Conservation (phyloP, 2,113 vertebrate species). For the Onychostoma macrolepis region DNA sequence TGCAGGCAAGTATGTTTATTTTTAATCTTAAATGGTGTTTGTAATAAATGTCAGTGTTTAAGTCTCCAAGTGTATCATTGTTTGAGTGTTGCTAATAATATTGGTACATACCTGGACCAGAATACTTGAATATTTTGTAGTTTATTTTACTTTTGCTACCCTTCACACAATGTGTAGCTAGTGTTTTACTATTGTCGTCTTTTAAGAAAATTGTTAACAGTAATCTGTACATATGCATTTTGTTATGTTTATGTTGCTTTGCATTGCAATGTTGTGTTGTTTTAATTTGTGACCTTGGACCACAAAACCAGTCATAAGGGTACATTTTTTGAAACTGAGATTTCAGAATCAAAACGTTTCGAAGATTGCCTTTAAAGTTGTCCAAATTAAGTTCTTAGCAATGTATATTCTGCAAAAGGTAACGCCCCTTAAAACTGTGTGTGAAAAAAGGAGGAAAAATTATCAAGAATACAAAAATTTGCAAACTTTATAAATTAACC, state of each 20-base stretch:
- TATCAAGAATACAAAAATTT: too few species aligned
- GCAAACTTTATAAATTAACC: too few species aligned
- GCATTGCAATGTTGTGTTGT: too few species aligned
- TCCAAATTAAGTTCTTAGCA: too few species aligned
- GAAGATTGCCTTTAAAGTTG: too few species aligned
- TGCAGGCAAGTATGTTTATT: not conserved
- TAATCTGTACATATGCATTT: too few species aligned
- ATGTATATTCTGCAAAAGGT: not conserved
- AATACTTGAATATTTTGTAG: not conserved
- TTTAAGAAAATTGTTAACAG: not conserved
- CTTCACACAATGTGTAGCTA: not conserved
- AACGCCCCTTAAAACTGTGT: not conserved
- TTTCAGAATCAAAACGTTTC: too few species aligned
- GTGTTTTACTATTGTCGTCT: not conserved
- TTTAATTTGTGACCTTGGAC: too few species aligned
- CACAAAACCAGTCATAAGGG: too few species aligned
- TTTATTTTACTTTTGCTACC: not conserved
- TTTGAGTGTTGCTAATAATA: not conserved
- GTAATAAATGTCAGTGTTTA: not conserved
- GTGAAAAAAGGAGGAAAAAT: not conserved
- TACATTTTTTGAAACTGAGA: too few species aligned
- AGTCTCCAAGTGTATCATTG: not conserved
- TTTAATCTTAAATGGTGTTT: not conserved
- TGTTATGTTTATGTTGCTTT: too few species aligned
- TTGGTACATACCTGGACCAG: not conserved